These are phyloP conservation scores for Macaria notata DNA, from an alignment of 2,888 invertebrate genomes.

Conservation along the genomic window DNA sequence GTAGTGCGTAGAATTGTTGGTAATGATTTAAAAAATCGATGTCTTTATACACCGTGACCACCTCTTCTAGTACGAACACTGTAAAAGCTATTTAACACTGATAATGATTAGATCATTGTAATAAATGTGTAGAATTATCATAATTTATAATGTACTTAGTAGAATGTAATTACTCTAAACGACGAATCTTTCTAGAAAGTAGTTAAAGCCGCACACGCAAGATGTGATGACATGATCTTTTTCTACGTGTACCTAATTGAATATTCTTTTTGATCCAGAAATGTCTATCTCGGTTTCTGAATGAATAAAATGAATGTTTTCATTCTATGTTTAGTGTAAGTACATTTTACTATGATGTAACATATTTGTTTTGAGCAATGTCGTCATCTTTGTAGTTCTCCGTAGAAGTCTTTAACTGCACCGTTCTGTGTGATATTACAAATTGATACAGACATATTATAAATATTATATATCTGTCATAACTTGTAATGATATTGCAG, in stretches of 20 bases:
- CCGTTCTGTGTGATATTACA: not conserved
- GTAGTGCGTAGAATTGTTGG: no score
- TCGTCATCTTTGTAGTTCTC: slow-evolving; percentile 32
- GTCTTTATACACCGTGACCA: no score
- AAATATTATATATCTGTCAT: not conserved
- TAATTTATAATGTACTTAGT: not conserved
- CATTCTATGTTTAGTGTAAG: slow-evolving; percentile 9
- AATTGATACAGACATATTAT: not conserved
- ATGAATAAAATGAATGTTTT: not conserved
- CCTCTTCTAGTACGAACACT: no score
- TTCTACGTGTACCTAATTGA: no score
- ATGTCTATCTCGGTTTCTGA: not conserved
- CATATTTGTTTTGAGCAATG: slow-evolving; percentile 7
- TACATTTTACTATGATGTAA: slow-evolving; percentile 11
- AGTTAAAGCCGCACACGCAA: no score
- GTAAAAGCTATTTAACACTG: not conserved
- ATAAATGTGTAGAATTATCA: slow-evolving; percentile 5
- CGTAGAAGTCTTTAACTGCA: slow-evolving; percentile 25
- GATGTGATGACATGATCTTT: not conserved
- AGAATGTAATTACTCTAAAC: slow-evolving; percentile 15
- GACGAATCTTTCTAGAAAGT: no score
- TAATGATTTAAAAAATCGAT: no score
- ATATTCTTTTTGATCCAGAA: no score
- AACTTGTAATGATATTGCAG: not conserved
- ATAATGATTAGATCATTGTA: not conserved